Percentiles rank a stretch among this genome's conserved stretches.
These are phyloP conservation scores for Mantis religiosa DNA, from an alignment of 2,888 invertebrate species.

Conservation along the genomic window DNA sequence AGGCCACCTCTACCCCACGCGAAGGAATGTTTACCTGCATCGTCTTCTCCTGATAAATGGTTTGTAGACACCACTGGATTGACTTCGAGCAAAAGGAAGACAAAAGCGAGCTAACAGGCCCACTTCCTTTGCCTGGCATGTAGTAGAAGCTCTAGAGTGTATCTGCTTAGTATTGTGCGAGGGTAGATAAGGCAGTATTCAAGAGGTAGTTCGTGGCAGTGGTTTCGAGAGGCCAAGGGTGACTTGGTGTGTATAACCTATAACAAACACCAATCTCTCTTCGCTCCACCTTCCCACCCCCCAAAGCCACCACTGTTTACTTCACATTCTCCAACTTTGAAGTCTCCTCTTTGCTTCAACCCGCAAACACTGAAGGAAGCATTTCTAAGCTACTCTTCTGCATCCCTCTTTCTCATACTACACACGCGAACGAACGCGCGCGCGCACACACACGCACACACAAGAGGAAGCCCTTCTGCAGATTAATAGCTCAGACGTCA, in stretches of 20 bases:
- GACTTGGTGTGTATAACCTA: slow-evolving; percentile 13
- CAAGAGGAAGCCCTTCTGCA: background rate
- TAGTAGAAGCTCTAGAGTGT: background rate
- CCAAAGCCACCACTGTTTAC: slow-evolving; percentile 9
- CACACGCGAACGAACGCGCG: background rate
- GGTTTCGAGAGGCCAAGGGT: background rate
- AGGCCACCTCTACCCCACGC: too few relatives aligned
- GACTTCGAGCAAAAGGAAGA: background rate
- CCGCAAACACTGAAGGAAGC: slow-evolving; percentile 3
- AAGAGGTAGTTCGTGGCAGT: background rate
- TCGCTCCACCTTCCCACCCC: background rate
- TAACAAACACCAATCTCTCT: slow-evolving; percentile 15
- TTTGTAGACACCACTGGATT: too few relatives aligned
- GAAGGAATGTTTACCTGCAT: too few relatives aligned
- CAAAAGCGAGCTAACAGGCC: background rate
- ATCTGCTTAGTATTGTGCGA: background rate
- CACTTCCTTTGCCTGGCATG: background rate
- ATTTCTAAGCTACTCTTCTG: background rate
- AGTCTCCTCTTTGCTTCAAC: slow-evolving; percentile 6
- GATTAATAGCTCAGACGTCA: slow-evolving; percentile 15
- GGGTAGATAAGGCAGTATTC: background rate
- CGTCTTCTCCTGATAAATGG: too few relatives aligned
- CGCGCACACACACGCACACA: background rate
- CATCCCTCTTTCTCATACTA: background rate
- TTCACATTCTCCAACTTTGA: slow-evolving; percentile 17